These are phyloP conservation scores for Ivindomyrus marchei DNA, from an alignment of 2,113 vertebrate genomes.

Conservation along the genomic window DNA sequence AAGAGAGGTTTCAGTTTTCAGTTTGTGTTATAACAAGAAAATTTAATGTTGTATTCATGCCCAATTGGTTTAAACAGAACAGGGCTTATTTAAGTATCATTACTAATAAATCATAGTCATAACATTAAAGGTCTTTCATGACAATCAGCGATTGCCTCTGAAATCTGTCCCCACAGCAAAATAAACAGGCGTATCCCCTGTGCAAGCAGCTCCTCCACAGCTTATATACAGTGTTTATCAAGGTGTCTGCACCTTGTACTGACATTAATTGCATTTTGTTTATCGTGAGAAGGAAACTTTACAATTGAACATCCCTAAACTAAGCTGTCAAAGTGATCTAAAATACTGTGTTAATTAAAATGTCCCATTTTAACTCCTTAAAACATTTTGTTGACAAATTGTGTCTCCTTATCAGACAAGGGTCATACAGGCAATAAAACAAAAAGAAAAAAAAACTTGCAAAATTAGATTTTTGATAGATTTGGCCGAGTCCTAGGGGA, in stretches of 20 bases:
- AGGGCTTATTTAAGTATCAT: not conserved
- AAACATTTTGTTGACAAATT: not conserved
- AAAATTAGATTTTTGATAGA: constrained; percentile 15
- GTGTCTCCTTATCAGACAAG: not conserved
- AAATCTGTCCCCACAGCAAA: not conserved
- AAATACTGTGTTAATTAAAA: constrained; percentile 4
- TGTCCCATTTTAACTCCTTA: constrained; percentile 4
- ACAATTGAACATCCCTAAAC: not conserved
- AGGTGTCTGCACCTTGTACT: not conserved
- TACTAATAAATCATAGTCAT: not conserved
- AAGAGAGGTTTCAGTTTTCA: not conserved
- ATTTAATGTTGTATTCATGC: not conserved
- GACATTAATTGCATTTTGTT: not conserved
- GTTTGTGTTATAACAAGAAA: not conserved
- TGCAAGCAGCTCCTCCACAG: not conserved
- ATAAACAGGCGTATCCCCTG: not conserved
- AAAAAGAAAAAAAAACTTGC: constrained; percentile 13
- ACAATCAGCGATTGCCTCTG: not conserved
- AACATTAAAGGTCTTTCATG: not conserved
- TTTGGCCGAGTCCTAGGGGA: not conserved
- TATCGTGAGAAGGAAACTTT: not conserved
- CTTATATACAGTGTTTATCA: not conserved
- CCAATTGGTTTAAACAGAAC: not conserved
- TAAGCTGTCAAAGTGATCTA: constrained; percentile 1
- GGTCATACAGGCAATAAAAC: not conserved